Conservation (phyloP, 2,888 invertebrate species). For the Apotomis capreana region DNA sequence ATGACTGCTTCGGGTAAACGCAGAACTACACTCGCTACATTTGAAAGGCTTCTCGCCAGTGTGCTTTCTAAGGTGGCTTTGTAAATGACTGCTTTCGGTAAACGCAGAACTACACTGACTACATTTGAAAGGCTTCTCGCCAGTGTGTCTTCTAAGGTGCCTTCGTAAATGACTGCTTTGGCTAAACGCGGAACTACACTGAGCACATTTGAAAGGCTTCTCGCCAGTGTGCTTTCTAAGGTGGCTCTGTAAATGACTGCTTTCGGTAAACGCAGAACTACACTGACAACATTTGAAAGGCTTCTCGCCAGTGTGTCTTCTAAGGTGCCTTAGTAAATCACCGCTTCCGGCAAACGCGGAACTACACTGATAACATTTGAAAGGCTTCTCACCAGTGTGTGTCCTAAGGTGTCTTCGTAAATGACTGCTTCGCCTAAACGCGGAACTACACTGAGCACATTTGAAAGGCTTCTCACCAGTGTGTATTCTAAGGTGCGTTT, state of each 20-base stretch:
- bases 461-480: not conserved
- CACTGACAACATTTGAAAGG: no score
- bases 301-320: no score
- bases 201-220: slow-evolving; percentile 3
- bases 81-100: no score
- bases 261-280: no score
- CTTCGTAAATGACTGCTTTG: not conserved
- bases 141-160: not conserved
- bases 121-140: slow-evolving; percentile 3
- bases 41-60: not conserved
- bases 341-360: not conserved
- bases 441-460: not conserved
- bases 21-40: not conserved
- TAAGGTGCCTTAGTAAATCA: not conserved
- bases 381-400: not conserved
- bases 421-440: not conserved
- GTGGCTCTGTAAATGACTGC: no score
- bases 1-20: not conserved
- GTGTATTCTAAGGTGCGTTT: not conserved
- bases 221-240: slow-evolving; percentile 8
- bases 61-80: not conserved
- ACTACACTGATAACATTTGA: not conserved
- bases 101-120: not conserved
- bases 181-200: slow-evolving; percentile 7
- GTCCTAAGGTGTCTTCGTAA: not conserved